Base-by-base conservation (phyloP, 2,888 invertebrate species). In the Pteria penguin region DNA sequence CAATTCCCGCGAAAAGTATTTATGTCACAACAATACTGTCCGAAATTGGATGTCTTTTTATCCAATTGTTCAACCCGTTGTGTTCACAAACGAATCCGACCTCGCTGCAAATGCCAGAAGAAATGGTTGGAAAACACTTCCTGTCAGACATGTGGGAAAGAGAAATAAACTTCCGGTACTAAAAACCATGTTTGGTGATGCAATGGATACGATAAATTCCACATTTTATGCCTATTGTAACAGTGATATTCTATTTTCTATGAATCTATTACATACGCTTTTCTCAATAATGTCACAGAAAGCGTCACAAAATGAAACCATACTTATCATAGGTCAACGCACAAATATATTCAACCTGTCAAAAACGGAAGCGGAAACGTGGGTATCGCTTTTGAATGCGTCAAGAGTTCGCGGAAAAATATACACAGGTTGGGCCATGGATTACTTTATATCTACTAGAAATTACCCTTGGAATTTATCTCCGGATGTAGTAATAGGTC, bases 401-500 rank as follows among this genome's bases (percentile, higher is more conserved):
- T 77, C 79, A 3, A 52, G 45, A 8, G 24, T 24, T 14, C 32
- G 81, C 4, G 81, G 81, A 5, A 65, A 61, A 22, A 57, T 82
- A 0, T 83, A 80, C 60, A 68, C 60, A 4, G 73, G 67, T 1
- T 66, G 79, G 33, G 82, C 84, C 2, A 79, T 78, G 55, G 83
- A 85, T 57, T 85, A 84, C 71, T 85, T 84, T 60, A 80, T 85
- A 18, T 78, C 83, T 2, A 75, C 79, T 18, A 62, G 52, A 32
- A 68, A 67, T 26, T 85, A 75, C 73, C 80, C 81, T 0, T 85
- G 84, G 85, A 52, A 68, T n/a, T 33, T 26, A 2, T 72, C 83
- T 18, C 85, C 85, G 1, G 78, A 80, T 18, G 78, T 85, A 32
- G 82, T 83, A 18, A 78, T 84, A 14, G 83, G 84, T 2, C 75